Evolutionary conservation across 1,140 invertebrate genomes (phyloP), one percentile per base, ranked within the genome.

Genomic region (Tetragonula clypearis): DNA sequence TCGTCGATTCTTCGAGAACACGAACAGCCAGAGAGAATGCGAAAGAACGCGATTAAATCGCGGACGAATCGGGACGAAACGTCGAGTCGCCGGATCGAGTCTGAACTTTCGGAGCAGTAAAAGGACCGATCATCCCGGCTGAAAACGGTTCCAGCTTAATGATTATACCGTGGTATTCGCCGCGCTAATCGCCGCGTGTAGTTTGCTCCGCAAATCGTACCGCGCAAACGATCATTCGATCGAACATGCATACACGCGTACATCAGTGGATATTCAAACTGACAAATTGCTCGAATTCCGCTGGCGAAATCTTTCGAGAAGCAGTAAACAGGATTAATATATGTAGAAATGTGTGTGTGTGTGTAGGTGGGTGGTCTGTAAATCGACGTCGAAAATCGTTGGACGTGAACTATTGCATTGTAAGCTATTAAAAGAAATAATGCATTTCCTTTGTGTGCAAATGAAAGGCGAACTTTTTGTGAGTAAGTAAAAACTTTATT

Each of bases 181-280:
- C 94, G 92, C 11, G 86, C 81, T 95, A 95, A 87, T 95, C 94
- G 72, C 93, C 93, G 55, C 93, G 92, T n/a, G 91, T 2, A 93
- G 17, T 71, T 93, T 91, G 71, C 94, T 68, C 91, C 68, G 82
- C 92, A 95, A 19, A 92, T 88, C 89, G 92, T 93, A 14, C 92
- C 93, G 62, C 92, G 21, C 68, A 53, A 23, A 19, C 55, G 83
- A 49, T 41, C 60, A 21, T 62, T n/a, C 23, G 58, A 35, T 11
- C 56, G 75, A 41, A 21, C 56, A n/a, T 14, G 14, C 12, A 8
- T 49, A 49, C 41, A 49, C 41, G 6, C 41, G 0, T 30, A 60
- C 58, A 62, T n/a, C 9, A 4, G 12, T 9, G 35, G 15, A 23
- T 35, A 56, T 19, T 65, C 30, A 49, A n/a, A 66, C 49, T 26